Conservation (phyloP, 2,797 vertebrate species). For the Sarcophilus harrisii region DNA sequence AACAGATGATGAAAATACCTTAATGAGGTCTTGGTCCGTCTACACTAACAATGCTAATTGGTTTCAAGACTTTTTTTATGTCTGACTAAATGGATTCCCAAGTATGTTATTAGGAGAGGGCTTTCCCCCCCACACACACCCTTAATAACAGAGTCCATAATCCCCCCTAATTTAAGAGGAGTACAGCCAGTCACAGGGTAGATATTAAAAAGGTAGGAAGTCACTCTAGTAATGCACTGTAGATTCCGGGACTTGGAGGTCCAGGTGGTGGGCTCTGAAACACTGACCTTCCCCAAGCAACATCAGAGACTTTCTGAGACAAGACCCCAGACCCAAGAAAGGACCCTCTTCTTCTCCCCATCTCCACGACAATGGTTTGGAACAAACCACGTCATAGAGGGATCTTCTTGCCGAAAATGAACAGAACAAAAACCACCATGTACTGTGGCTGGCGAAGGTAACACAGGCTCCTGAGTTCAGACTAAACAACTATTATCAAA, state of each 20-base stretch:
- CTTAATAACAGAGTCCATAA: conserved; percentile 67
- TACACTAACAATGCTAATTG: conserved; percentile 50
- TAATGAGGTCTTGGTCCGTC: conserved; percentile 51
- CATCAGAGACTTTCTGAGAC: not conserved
- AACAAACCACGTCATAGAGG: conserved; percentile 16
- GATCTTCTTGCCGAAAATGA: not conserved
- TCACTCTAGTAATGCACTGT: conserved; percentile 58
- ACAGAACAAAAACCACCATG: not conserved
- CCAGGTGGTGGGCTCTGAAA: conserved; percentile 67
- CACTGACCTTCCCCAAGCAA: not conserved
- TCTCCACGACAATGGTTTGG: conserved; percentile 65
- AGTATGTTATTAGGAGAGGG: conserved; percentile 65
- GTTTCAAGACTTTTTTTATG: conserved; percentile 39
- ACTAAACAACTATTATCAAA: conserved; percentile 78
- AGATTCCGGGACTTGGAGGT: conserved; percentile 59
- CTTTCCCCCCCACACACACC: conserved; percentile 32
- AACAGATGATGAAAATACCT: conserved; percentile 52
- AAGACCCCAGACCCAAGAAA: not conserved
- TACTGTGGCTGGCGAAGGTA: conserved; percentile 53
- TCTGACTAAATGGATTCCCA: conserved; percentile 68
- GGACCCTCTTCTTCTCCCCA: conserved; percentile 39
- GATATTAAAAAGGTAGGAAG: conserved; percentile 74
- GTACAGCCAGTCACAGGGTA: conserved; percentile 49
- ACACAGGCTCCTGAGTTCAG: conserved; percentile 48
- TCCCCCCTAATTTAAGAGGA: conserved; percentile 63